phyloP scores from a whole-genome alignment of 2,113 vertebrate species.

The Austrofundulus limnaeus region DNA sequence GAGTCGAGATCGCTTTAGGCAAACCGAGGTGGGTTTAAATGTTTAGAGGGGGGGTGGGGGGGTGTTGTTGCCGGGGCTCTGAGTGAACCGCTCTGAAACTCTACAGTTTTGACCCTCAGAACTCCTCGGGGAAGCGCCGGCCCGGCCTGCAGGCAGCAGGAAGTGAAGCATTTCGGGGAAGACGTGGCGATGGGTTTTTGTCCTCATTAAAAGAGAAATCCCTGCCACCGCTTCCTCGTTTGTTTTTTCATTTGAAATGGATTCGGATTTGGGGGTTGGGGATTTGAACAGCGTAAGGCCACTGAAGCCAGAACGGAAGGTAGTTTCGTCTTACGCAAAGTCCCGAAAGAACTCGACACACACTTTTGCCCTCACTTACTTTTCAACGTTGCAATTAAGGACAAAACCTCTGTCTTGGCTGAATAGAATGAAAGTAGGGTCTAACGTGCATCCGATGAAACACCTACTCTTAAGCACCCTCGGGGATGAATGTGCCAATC shows the following conservation, averaged over 20 bases:
- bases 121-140: constrained; percentile 60
- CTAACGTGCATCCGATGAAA: constrained; percentile 7
- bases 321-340: constrained; percentile 52
- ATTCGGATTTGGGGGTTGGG: constrained; percentile 63
- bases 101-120: constrained; percentile 54
- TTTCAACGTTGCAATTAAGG: constrained; percentile 44
- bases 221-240: constrained; percentile 73
- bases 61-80: constrained; percentile 61
- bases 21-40: constrained; percentile 72
- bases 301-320: constrained; percentile 53
- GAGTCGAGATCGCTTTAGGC: constrained; percentile 67
- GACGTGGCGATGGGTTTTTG: constrained; percentile 78
- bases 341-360: constrained; percentile 54
- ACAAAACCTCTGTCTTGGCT: constrained; percentile 10
- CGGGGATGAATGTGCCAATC: constrained; percentile 49
- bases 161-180: constrained; percentile 77
- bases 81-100: constrained; percentile 53
- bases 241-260: constrained; percentile 72
- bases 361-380: constrained; percentile 35
- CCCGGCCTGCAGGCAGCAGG: constrained; percentile 67
- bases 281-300: constrained; percentile 64
- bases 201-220: constrained; percentile 81
- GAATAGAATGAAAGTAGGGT: constrained; percentile 1
- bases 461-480: constrained; percentile 39
- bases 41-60: constrained; percentile 71